A percentile compares a stretch with the other conserved stretches of the same genome.
phyloP scores from a whole-genome alignment of 2,797 vertebrate genomes.

The Glossophaga mutica region DNA sequence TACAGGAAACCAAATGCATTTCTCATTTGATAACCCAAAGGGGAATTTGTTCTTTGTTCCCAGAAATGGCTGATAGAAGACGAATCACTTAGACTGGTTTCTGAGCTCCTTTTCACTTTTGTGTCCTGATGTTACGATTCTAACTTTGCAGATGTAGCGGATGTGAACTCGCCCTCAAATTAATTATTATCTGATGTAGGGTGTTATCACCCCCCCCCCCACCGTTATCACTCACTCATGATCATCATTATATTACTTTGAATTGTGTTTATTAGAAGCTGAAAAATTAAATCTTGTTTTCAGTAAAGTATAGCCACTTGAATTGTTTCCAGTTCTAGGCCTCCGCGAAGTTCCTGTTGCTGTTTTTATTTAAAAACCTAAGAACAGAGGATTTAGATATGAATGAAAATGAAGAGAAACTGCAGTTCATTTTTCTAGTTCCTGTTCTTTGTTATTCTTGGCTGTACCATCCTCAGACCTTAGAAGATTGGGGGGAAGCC shows the following conservation, averaged over 20 bases:
- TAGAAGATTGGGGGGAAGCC: background rate
- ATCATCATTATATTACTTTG: background rate
- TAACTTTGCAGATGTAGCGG: background rate
- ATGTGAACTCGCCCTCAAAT: background rate
- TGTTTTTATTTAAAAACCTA: conserved; percentile 56
- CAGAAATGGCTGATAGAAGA: background rate
- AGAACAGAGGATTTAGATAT: conserved; percentile 43
- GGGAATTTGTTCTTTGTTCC: background rate
- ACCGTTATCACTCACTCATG: background rate
- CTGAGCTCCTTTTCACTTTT: background rate
- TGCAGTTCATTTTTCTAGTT: conserved; percentile 22
- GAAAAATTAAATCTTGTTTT: conserved; percentile 10
- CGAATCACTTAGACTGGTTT: background rate
- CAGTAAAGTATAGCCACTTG: background rate
- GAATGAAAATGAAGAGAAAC: conserved; percentile 43
- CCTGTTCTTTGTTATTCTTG: conserved; percentile 60
- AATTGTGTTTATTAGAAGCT: background rate
- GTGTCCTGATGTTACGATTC: background rate
- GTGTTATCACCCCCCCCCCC: background rate
- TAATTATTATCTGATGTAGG: background rate
- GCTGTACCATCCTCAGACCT: background rate
- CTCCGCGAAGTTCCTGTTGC: conserved; percentile 39
- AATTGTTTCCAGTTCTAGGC: conserved; percentile 26
- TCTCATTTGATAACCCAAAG: background rate
- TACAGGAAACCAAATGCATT: background rate